A percentile compares a stretch with the other conserved stretches of the same genome.
Conservation (phyloP, 2,113 vertebrate genomes). For the Ptychochromis oligacanthus region DNA sequence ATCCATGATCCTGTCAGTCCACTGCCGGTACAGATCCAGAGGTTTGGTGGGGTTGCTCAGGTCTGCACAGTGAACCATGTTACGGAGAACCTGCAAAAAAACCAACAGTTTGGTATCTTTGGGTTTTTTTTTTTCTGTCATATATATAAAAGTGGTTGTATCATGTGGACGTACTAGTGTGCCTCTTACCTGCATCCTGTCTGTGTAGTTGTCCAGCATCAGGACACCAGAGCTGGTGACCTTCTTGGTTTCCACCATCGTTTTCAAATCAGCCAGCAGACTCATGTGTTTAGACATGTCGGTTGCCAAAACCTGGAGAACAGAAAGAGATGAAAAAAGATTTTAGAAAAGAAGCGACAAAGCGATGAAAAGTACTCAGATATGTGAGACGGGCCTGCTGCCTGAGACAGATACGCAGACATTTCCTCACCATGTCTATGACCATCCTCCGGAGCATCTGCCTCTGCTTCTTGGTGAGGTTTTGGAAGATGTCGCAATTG, state of each 20-base stretch:
- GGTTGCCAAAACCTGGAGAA: conserved; percentile 90
- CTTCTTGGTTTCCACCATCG: conserved; percentile 99
- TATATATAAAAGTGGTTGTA: background rate
- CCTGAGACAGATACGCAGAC: background rate
- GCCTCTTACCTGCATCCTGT: conserved; percentile 92
- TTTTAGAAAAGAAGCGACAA: background rate
- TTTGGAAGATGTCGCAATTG: conserved; percentile 98
- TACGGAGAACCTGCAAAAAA: conserved; percentile 89
- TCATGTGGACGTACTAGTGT: background rate
- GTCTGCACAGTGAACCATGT: conserved; percentile 98
- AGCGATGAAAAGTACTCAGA: background rate
- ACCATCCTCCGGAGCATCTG: conserved; percentile 96
- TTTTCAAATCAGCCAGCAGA: conserved; percentile 94
- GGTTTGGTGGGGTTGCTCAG: conserved; percentile 98
- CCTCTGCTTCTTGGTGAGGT: conserved; percentile 94
- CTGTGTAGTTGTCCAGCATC: conserved; percentile 95
- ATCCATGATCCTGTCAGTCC: conserved; percentile 98
- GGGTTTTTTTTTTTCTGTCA: background rate
- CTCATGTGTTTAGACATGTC: conserved; percentile 99
- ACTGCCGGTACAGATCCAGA: conserved; percentile 94
- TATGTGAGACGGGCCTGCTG: background rate
- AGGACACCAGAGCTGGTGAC: conserved; percentile 97
- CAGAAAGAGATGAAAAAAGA: background rate
- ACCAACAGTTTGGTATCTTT: background rate
- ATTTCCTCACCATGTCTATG: conserved; percentile 91